phyloP scores from a whole-genome alignment of 2,113 vertebrate species.

The Cairina moschata region DNA sequence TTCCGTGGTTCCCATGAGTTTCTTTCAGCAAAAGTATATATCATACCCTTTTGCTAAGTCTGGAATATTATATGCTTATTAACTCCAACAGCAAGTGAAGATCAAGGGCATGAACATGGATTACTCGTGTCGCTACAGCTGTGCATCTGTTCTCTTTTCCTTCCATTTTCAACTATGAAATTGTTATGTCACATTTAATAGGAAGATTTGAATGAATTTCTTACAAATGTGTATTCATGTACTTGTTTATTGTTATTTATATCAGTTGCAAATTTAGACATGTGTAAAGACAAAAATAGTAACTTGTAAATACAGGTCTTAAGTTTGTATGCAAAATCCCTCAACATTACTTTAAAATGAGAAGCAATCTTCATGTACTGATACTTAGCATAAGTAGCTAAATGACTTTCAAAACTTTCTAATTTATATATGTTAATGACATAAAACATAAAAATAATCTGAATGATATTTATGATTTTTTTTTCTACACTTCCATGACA shows the following conservation, averaged over 20 bases:
- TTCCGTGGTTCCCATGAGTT: background rate
- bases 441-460: background rate
- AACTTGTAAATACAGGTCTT: background rate
- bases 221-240: background rate
- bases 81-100: background rate
- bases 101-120: background rate
- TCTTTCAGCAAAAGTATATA: background rate
- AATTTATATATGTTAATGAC: background rate
- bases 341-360: background rate
- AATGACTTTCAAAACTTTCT: background rate
- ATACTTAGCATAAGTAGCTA: background rate
- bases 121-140: background rate
- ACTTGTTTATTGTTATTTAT: background rate
- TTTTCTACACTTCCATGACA: background rate
- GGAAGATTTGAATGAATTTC: background rate
- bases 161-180: background rate
- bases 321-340: fast-evolving
- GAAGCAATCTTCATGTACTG: background rate
- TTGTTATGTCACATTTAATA: background rate
- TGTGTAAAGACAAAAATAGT: background rate
- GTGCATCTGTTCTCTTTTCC: background rate
- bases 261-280: background rate
- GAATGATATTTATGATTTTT: background rate
- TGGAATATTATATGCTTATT: background rate
- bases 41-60: background rate